Conservation (phyloP, 1,140 invertebrate species). For the Aphelinus certus region DNA sequence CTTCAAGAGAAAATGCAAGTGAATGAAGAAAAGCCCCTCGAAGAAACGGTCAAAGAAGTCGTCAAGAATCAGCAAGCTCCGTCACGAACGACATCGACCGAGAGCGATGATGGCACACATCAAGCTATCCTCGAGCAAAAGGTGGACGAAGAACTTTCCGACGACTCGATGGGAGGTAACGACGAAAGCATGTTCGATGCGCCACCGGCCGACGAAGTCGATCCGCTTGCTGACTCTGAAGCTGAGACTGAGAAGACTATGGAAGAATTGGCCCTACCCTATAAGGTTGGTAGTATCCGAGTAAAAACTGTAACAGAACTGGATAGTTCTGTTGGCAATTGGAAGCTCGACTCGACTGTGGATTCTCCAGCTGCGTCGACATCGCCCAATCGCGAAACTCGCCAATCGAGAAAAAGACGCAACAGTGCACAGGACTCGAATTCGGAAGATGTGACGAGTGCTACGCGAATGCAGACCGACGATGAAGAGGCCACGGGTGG, state of each 20-base stretch:
- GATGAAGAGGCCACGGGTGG: constrained; percentile 60
- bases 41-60: not conserved
- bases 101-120: not conserved
- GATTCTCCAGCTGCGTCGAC: constrained; percentile 38
- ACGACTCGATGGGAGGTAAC: constrained; percentile 55
- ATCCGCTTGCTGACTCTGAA: constrained; percentile 49
- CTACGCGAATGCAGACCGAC: constrained; percentile 36
- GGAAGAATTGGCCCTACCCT: not conserved
- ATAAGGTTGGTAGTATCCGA: constrained; percentile 17
- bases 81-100: not conserved
- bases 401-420: constrained; percentile 56
- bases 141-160: constrained; percentile 42
- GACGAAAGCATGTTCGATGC: constrained; percentile 53
- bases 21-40: not conserved
- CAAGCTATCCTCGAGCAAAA: constrained; percentile 37
- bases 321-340: constrained; percentile 48
- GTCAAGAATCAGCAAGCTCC: too few species aligned
- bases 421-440: constrained; percentile 56
- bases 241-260: constrained; percentile 42
- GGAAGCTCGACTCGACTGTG: constrained; percentile 54
- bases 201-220: constrained; percentile 46
- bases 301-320: constrained; percentile 57
- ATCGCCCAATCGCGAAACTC: constrained; percentile 1
- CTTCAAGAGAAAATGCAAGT: not conserved
- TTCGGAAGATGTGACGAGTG: constrained; percentile 49